Evolutionary conservation across 2,113 vertebrate species (phyloP).

Genomic region (Macroglossus sobrinus): DNA sequence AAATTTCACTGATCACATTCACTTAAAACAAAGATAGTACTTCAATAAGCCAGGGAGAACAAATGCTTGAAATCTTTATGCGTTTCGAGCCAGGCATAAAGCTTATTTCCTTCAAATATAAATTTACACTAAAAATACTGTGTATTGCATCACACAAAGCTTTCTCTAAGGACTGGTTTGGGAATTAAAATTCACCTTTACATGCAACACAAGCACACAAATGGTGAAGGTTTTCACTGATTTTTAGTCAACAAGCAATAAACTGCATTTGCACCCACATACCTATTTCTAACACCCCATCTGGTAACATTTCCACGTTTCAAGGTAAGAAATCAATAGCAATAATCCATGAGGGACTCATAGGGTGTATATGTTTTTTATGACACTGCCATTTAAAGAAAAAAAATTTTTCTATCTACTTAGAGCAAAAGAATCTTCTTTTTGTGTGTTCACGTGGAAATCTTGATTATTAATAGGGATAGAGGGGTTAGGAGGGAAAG

Average conservation of each 20-base stretch:
- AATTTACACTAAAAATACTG: slow-evolving; percentile 66
- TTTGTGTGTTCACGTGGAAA: slow-evolving; percentile 78
- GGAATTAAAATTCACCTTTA: slow-evolving; percentile 80
- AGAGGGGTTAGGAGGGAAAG: slow-evolving; percentile 12
- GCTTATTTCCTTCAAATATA: slow-evolving; percentile 75
- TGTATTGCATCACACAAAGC: slow-evolving; percentile 58
- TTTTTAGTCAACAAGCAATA: slow-evolving; percentile 87
- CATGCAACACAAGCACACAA: slow-evolving; percentile 76
- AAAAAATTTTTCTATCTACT: slow-evolving; percentile 79
- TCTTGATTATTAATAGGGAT: slow-evolving; percentile 53
- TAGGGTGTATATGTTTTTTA: slow-evolving; percentile 85
- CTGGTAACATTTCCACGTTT: slow-evolving; percentile 97
- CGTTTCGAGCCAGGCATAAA: slow-evolving; percentile 63
- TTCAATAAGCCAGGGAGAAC: slow-evolving; percentile 52
- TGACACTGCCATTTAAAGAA: slow-evolving; percentile 81
- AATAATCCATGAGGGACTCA: slow-evolving; percentile 94
- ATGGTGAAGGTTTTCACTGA: slow-evolving; percentile 82
- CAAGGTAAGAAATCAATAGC: slow-evolving; percentile 98
- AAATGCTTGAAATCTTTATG: slow-evolving; percentile 57
- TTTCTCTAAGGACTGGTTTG: slow-evolving; percentile 76
- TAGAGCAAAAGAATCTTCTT: slow-evolving; percentile 78
- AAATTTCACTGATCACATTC: slow-evolving; percentile 67
- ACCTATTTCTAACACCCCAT: slow-evolving; percentile 95
- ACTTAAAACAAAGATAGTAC: slow-evolving; percentile 61
- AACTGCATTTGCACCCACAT: slow-evolving; percentile 87